Evolutionary conservation across 1,140 invertebrate genomes (phyloP).

Genomic region (Acromyrmex echinatior): DNA sequence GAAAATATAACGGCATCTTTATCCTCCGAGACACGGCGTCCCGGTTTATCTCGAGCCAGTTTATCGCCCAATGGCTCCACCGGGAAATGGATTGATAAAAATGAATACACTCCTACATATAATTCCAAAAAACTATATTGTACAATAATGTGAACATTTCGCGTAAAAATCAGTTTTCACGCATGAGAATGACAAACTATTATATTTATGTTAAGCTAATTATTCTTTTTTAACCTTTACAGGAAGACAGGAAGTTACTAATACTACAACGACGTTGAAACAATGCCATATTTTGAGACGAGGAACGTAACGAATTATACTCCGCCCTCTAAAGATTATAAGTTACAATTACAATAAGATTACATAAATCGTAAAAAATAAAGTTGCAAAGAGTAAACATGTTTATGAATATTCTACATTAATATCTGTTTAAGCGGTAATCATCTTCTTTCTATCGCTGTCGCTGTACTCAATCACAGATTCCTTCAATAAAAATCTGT

Average conservation of each 20-base stretch:
- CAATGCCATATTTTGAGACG: no score
- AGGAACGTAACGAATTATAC: no score
- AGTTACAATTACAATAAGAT: background rate
- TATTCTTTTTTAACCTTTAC: background rate
- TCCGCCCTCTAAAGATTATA: no score
- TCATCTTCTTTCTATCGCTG: background rate
- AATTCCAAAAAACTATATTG: slow-evolving; percentile 4
- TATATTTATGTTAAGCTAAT: background rate
- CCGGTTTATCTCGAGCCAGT: slow-evolving; percentile 42
- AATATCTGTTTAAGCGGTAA: background rate
- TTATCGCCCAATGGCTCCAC: slow-evolving; percentile 30
- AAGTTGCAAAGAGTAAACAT: background rate
- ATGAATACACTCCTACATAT: background rate
- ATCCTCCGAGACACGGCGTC: slow-evolving; percentile 19
- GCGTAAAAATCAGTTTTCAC: background rate
- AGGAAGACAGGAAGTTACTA: no score
- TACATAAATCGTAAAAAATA: background rate
- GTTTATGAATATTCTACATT: background rate
- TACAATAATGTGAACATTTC: background rate
- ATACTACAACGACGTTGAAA: no score
- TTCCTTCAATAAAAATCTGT: background rate
- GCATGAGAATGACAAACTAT: background rate
- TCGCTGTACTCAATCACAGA: background rate
- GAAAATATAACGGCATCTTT: slow-evolving; percentile 57
- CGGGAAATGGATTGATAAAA: slow-evolving; percentile 38